Evolutionary conservation across 2,797 vertebrate genomes (phyloP), one percentile per base, ranked within the genome.

Genomic region (Anabacerthia variegaticeps): DNA sequence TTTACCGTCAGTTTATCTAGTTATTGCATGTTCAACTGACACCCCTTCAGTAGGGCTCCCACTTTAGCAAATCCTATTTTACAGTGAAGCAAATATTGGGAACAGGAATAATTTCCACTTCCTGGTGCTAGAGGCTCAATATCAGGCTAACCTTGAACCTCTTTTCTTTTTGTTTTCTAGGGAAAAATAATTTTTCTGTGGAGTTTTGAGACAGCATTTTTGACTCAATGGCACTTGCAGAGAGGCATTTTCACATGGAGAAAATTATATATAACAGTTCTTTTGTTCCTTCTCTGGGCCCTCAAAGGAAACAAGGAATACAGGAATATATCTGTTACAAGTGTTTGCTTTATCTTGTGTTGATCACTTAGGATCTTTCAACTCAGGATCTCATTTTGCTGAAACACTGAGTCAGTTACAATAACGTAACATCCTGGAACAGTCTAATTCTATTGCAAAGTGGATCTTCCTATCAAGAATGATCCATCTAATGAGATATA

Each of bases 381-480:
- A 26, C 68, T 75, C 69, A 51, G n/a, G 66, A 65, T 78, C 76
- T 89, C 32, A 61, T 82, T 92, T 61, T 89, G 59, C 84, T 68
- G 55, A 87, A 79, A 62, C 63, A 72, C 16, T 28, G 71, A 73
- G 69, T 66, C 63, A 63, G 27, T 78, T 51, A 65, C 4, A 73
- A 78, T 59, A 58, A 66, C 1, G 7, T 61, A 84, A 85, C 74
- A 87, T 91, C 78, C 54, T 72, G 91, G 56, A 83, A 72, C 32
- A 80, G 22, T 41, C 49, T 85, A 91, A 91, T 88, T 58, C 78
- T 83, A 72, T 54, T 88, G 87, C 2, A 2, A 85, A 85, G 92
- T 80, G 79, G 91, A 83, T 87, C 84, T 80, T 94, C 41, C 91
- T 66, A 92, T 92, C 83, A 88, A 58, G 81, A 92, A 74, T 59